phyloP scores from a whole-genome alignment of 92 coral and sea anemone species.

The Bergia puertoricense region DNA sequence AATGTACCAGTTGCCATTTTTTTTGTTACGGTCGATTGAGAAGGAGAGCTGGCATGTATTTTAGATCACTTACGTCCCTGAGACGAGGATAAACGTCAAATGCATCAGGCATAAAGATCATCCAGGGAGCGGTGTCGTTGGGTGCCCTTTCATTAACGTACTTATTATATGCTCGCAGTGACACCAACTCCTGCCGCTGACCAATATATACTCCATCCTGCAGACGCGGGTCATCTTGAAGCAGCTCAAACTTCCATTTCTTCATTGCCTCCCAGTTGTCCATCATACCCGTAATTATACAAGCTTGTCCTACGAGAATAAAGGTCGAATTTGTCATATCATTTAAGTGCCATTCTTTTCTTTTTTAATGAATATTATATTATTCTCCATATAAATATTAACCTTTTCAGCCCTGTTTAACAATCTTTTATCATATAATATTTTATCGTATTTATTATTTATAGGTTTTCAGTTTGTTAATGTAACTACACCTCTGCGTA shows the following conservation, averaged over 20 bases:
- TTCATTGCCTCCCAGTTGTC: constrained; percentile 80
- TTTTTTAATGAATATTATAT: too few species aligned
- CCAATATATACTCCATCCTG: constrained; percentile 75
- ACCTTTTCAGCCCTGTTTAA: too few species aligned
- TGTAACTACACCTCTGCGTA: too few species aligned
- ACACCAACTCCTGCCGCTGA: constrained; percentile 59
- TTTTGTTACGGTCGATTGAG: not conserved
- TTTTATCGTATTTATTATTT: too few species aligned
- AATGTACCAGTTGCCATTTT: too few species aligned
- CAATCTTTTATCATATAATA: too few species aligned
- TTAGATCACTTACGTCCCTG: constrained; percentile 42
- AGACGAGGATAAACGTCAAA: constrained; percentile 77
- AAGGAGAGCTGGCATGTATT: not conserved
- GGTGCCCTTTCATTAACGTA: constrained; percentile 64
- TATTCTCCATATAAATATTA: too few species aligned
- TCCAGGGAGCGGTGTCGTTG: constrained; percentile 71
- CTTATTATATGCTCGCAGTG: constrained; percentile 54
- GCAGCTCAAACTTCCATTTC: constrained; percentile 66
- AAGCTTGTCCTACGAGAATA: constrained; percentile 60
- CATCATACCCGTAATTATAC: constrained; percentile 77
- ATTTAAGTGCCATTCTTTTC: not conserved
- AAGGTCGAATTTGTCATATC: not conserved
- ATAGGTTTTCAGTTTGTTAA: too few species aligned
- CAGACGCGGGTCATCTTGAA: constrained; percentile 69
- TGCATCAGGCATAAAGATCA: constrained; percentile 83